Evolutionary conservation across 2,797 vertebrate genomes (phyloP).

Genomic region (Dryobates pubescens): DNA sequence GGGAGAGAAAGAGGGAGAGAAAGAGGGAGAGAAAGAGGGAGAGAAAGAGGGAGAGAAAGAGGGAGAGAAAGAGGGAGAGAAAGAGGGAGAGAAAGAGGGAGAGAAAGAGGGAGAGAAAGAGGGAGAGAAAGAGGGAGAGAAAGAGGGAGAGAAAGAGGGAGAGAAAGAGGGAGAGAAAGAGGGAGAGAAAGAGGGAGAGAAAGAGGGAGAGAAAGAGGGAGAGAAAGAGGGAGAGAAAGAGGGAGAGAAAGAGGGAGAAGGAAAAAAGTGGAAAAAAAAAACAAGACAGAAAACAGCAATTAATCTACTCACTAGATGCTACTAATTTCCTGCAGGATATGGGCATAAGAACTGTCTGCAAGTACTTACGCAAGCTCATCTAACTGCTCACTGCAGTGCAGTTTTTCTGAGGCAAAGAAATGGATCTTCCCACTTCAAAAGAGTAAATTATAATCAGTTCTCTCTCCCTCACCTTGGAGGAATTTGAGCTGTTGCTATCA

Average conservation of each 20-base stretch:
- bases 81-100: not conserved
- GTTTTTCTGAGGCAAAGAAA: constrained; percentile 27
- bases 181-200: not conserved
- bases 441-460: constrained; percentile 2
- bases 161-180: no score
- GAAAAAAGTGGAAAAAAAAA: not conserved
- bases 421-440: not conserved
- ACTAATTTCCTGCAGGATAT: constrained; percentile 1
- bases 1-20: no score
- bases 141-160: no score
- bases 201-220: not conserved
- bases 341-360: not conserved
- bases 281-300: not conserved
- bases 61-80: no score
- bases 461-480: constrained; percentile 21
- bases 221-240: no score
- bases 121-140: no score
- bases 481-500: constrained; percentile 23
- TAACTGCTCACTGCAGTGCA: not conserved
- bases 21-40: no score
- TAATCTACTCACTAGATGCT: not conserved
- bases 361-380: constrained; percentile 17
- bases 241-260: not conserved
- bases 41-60: no score
- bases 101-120: not conserved